These are phyloP conservation scores for Chionoecetes opilio DNA, from an alignment of 1,140 invertebrate species.

Conservation along the genomic window DNA sequence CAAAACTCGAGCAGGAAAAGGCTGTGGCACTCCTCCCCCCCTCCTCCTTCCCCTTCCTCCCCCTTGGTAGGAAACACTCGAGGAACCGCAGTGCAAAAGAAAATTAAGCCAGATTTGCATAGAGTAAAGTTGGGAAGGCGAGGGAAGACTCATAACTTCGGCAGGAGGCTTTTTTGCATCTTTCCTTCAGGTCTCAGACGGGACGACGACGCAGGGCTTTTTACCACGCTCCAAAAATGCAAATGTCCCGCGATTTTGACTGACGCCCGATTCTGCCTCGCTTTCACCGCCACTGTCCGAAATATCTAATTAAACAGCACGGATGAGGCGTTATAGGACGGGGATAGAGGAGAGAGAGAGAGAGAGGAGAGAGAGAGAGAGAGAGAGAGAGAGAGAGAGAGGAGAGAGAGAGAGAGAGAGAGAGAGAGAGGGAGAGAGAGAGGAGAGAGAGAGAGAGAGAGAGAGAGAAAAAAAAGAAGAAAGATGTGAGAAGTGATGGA, in stretches of 20 bases:
- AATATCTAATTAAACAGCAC: constrained; percentile 73
- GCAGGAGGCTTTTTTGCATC: constrained; percentile 40
- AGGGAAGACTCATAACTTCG: constrained; percentile 47
- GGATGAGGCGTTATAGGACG: constrained; percentile 46
- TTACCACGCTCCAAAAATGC: constrained; percentile 69
- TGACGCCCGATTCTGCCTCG: constrained; percentile 61
- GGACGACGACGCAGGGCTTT: constrained; percentile 35
- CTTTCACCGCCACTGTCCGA: constrained; percentile 63
- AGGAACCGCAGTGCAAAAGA: constrained; percentile 16
- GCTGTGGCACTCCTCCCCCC: too few species aligned
- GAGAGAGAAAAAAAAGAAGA: neutral
- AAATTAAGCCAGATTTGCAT: constrained; percentile 30
- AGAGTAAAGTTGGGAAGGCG: constrained; percentile 4
- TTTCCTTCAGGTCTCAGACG: constrained; percentile 24
- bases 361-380: neutral
- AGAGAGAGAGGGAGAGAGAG: neutral
- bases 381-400: neutral
- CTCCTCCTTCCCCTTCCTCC: neutral
- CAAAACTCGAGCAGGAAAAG: too few species aligned
- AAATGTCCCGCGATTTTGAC: constrained; percentile 71
- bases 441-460: neutral
- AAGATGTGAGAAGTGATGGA: neutral
- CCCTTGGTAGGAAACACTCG: too few species aligned
- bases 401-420: neutral
- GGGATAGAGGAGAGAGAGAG: neutral